A percentile compares a stretch with the other conserved stretches of the same genome.
Conservation (phyloP, 2,113 vertebrate genomes). For the Petrocephalus zakoni region DNA sequence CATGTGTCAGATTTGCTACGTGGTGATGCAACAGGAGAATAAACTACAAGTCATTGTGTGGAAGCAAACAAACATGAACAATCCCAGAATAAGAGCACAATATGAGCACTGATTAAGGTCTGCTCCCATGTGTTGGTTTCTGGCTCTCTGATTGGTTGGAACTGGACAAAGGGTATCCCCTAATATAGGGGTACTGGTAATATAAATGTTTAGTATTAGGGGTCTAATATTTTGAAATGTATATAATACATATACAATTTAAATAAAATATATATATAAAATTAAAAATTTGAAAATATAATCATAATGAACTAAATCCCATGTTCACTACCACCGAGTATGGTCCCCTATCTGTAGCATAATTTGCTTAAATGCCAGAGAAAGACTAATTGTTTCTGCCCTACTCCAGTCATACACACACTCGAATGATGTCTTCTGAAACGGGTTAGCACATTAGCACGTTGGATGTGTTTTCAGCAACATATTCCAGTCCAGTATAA, state of each 20-base stretch:
- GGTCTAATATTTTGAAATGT: too few species aligned
- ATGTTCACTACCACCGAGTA: neutral
- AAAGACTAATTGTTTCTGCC: neutral
- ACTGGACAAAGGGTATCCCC: constrained; percentile 72
- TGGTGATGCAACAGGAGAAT: neutral
- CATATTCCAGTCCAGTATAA: neutral
- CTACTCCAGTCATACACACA: neutral
- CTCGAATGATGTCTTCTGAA: neutral
- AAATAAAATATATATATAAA: too few species aligned
- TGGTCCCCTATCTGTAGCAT: neutral
- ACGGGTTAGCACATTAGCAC: neutral
- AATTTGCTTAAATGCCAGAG: neutral
- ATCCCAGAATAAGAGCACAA: neutral
- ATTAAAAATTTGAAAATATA: neutral
- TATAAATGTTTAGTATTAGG: neutral
- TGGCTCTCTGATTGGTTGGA: constrained; percentile 75
- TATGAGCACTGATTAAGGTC: constrained; percentile 62
- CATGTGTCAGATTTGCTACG: neutral
- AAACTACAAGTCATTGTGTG: neutral
- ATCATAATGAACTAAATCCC: neutral
- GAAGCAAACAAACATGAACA: neutral
- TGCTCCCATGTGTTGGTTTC: constrained; percentile 76
- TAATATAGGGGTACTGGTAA: too few species aligned
- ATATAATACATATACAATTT: too few species aligned
- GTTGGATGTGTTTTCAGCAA: neutral